Base-by-base conservation (phyloP, 64 coral and sea anemone species). In the Pachyseris speciosa region DNA sequence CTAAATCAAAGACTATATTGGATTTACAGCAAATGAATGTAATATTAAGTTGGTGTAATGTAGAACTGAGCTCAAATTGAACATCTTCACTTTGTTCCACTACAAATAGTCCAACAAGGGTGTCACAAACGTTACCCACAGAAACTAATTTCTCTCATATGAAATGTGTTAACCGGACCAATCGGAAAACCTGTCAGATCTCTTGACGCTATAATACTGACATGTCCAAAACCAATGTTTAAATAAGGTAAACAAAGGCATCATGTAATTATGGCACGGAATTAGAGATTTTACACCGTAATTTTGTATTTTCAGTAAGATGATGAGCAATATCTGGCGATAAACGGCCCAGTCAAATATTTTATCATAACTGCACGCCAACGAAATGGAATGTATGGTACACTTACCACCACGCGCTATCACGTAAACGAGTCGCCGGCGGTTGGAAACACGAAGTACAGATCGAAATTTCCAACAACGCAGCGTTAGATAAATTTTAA, bases 311-410 rank as follows among this genome's bases (percentile, higher is more conserved):
- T 51, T 77, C 26, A 52, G 16, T 2, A 19, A 29, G 40, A 15
- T 15, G 11, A 13, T 3, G 9, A 9, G 6, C 22, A 5, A 40
- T 61, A 36, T 63, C 4, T 38, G 31, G 9, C 29, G 34, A 40
- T 27, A 61, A 27, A 81, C 51, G 20, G n/a, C 1, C 20, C 17
- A 22, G 77, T 39, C 19, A 22, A 81, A 81, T 63, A 63, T 52
- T 81, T 39, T 41, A 61, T 24, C 22, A 13, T 12, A 57, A 61
- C 33, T 0, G 77, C 53, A 81, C 77, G 77, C 52, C 19, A 81
- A 58, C 53, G 16, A 81, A 81, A 61, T 81, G 77, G 75, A 81
- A 81, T 81, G 77, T n/a, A n/a, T n/a, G n/a, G n/a, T 43, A 15
- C n/a, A 15, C 31, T 38, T 81, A 31, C 22, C 77, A 15, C 51